These are phyloP conservation scores for Rhogogaster chlorosoma DNA, from an alignment of 2,888 invertebrate genomes.

Conservation along the genomic window DNA sequence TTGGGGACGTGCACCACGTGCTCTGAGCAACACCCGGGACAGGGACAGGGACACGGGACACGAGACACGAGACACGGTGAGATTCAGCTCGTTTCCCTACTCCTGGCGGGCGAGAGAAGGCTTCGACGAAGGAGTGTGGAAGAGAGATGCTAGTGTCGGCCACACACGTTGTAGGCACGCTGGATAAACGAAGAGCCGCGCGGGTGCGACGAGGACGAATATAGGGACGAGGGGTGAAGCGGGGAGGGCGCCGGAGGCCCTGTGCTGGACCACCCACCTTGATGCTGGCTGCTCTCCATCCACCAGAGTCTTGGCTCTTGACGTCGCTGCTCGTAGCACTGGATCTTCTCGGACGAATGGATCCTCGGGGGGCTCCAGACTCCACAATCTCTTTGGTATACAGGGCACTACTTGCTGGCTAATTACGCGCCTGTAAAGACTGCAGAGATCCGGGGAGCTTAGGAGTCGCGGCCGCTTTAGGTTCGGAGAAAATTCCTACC, in stretches of 20 bases:
- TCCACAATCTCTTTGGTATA: constrained; percentile 11
- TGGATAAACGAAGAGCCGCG: constrained; percentile 45
- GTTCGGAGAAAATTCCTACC: constrained; percentile 3
- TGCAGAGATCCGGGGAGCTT: neutral
- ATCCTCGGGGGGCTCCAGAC: constrained; percentile 19
- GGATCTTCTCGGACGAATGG: constrained; percentile 50
- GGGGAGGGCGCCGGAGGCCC: constrained; percentile 63
- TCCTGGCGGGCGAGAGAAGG: constrained; percentile 49
- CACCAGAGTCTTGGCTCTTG: constrained; percentile 48
- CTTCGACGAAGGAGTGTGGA: constrained; percentile 43
- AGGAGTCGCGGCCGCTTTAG: neutral
- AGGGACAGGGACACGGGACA: constrained; percentile 21
- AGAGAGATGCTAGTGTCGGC: constrained; percentile 51
- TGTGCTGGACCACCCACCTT: constrained; percentile 64
- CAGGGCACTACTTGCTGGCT: constrained; percentile 38
- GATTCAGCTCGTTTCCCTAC: constrained; percentile 48
- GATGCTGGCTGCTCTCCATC: constrained; percentile 54
- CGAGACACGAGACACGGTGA: constrained; percentile 44
- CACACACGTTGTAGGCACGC: constrained; percentile 51
- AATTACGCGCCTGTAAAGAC: constrained; percentile 22
- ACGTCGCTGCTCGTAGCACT: constrained; percentile 45
- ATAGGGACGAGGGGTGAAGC: constrained; percentile 47
- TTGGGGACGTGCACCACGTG: constrained; percentile 24
- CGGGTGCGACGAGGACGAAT: constrained; percentile 39
- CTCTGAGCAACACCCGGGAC: neutral